Evolutionary conservation across 2,113 vertebrate genomes (phyloP), one percentile per base, ranked within the genome.

Genomic region (Gadus macrocephalus): DNA sequence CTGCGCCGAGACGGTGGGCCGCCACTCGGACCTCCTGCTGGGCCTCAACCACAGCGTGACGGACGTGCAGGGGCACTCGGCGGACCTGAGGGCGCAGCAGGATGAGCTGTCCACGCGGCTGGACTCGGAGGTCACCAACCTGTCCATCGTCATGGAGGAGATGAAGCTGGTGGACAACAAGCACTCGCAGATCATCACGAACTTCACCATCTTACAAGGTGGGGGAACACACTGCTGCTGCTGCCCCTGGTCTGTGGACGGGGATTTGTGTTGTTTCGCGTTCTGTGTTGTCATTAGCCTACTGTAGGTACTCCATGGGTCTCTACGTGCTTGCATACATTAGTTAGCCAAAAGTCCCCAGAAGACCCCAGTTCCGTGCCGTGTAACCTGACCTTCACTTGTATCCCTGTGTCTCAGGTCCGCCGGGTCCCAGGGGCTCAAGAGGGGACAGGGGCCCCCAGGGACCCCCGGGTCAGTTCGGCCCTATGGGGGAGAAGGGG

Each of bases 131-230:
- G 94, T 98, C 76, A 94, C 93, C 78, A 95, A 92, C 77, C 91
- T 98, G 70, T 96, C 95, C 0, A 88, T 95, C 64, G 92, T 98
- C 72, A 97, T 96, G 96, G 96, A 98, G 86, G 97, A 98, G 91
- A 96, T 98, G 96, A 98, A 98, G 78, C 80, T 98, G 58, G 96
- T 98, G 31, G 97, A 98, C 88, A 95, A 91, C 83, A 96, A 95
- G 79, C 97, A 98, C 66, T 95, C 95, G 9, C 97, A 98, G 69
- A 94, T 98, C 16, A 97, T 98, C 87, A 97, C 93, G 82, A 98
- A 98, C 84, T 98, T 98, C 86, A 98, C 97, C 53, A 95, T 98
- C 82, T 87, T 98, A 71, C 92, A 98, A 88, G 97, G 97, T 98
- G 86, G 83, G 89, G 35, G 1, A 35, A 35, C 31, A 35, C 31